These are phyloP conservation scores for Lordiphosa clarofinis DNA, from an alignment of 1,140 invertebrate genomes.

Conservation along the genomic window DNA sequence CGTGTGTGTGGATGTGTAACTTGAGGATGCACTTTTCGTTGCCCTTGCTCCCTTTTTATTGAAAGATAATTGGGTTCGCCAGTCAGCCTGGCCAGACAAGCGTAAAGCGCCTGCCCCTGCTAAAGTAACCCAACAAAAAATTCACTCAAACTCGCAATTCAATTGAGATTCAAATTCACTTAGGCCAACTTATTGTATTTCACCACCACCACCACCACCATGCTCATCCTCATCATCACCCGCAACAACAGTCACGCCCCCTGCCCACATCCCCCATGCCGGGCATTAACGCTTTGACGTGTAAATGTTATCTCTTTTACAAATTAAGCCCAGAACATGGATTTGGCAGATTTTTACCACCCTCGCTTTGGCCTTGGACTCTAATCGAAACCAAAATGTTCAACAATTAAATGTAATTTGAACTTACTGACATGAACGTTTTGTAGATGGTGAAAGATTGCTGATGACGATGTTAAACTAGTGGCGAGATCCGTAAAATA, in stretches of 20 bases:
- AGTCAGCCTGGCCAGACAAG: slow-evolving; percentile 46
- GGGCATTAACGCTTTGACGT: slow-evolving; percentile 52
- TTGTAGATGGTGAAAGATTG: slow-evolving; percentile 19
- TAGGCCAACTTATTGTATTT: slow-evolving; percentile 62
- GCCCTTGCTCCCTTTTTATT: slow-evolving; percentile 62
- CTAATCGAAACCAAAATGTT: slow-evolving; percentile 49
- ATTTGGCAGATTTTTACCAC: slow-evolving; percentile 51
- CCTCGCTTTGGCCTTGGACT: slow-evolving; percentile 3
- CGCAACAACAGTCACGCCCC: slow-evolving; percentile 23
- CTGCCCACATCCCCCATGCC: slow-evolving; percentile 1
- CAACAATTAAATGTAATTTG: slow-evolving; percentile 74
- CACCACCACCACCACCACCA: slow-evolving; percentile 25
- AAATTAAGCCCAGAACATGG: slow-evolving; percentile 52
- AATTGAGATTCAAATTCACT: slow-evolving; percentile 79
- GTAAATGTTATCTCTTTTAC: slow-evolving; percentile 77
- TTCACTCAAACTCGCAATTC: slow-evolving; percentile 57
- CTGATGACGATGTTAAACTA: slow-evolving; percentile 12
- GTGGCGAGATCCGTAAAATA: too few relatives aligned
- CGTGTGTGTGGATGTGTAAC: slow-evolving; percentile 47
- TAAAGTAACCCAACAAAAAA: neutral
- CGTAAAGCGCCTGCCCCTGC: slow-evolving; percentile 43
- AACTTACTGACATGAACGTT: slow-evolving; percentile 45
- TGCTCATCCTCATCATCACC: slow-evolving; percentile 33
- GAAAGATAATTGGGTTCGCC: slow-evolving; percentile 77
- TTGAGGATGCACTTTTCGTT: slow-evolving; percentile 73